A percentile compares a stretch with the other conserved stretches of the same genome.
Evolutionary conservation across 2,888 invertebrate species (phyloP).

Genomic region (Drosophila yooni): DNA sequence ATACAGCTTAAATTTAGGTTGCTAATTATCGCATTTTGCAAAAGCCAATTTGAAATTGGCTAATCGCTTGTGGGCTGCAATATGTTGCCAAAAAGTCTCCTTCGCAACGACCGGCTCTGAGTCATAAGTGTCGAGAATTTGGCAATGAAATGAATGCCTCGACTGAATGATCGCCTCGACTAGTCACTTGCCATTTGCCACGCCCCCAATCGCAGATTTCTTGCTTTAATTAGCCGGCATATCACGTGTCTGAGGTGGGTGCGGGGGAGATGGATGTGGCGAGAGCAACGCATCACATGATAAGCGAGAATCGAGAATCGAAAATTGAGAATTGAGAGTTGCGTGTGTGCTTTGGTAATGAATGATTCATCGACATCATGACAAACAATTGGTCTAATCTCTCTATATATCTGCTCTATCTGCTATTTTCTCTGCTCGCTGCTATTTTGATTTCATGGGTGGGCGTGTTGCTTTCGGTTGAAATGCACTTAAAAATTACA

Average conservation of each 20-base stretch:
- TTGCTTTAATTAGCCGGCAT: slow-evolving; percentile 71
- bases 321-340: slow-evolving; percentile 64
- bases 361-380: slow-evolving; percentile 58
- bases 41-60: slow-evolving; percentile 52
- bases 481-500: slow-evolving; percentile 36
- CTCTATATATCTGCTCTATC: background rate
- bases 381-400: slow-evolving; percentile 38
- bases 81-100: slow-evolving; percentile 62
- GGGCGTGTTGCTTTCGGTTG: slow-evolving; percentile 15
- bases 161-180: slow-evolving; percentile 17
- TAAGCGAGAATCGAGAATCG: slow-evolving; percentile 57
- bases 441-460: slow-evolving; percentile 30
- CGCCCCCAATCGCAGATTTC: slow-evolving; percentile 48
- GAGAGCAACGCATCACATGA: slow-evolving; percentile 64
- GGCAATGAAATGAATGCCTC: slow-evolving; percentile 69
- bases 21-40: slow-evolving; percentile 38
- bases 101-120: slow-evolving; percentile 52
- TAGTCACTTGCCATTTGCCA: slow-evolving; percentile 45
- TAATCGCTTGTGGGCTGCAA: slow-evolving; percentile 34
- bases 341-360: slow-evolving; percentile 58
- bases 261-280: background rate
- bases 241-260: slow-evolving; percentile 65
- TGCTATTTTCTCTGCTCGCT: slow-evolving; percentile 11
- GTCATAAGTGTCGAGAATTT: slow-evolving; percentile 66
- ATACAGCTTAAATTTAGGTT: slow-evolving; percentile 28